A percentile compares a stretch with the other conserved stretches of the same genome.
These are phyloP conservation scores for Coracopsis vasa DNA, from an alignment of 2,113 vertebrate genomes.

Conservation along the genomic window DNA sequence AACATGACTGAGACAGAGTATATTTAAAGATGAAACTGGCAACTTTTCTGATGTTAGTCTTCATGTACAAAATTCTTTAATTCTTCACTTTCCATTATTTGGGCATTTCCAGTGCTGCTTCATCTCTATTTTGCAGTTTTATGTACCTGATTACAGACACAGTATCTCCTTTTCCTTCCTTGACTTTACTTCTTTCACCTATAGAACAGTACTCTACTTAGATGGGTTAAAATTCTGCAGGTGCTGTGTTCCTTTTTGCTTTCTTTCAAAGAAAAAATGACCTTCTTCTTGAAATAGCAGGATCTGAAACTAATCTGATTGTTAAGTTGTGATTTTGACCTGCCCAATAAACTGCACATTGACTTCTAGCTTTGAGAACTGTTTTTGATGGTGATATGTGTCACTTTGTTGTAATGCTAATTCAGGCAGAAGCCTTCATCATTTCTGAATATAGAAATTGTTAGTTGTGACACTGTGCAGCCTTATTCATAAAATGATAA, in stretches of 20 bases:
- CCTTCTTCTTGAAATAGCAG: not conserved
- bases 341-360: not conserved
- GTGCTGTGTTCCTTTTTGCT: not conserved
- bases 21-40: not conserved
- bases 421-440: slow-evolving; percentile 13
- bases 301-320: slow-evolving; percentile 1
- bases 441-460: slow-evolving; percentile 13
- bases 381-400: not conserved
- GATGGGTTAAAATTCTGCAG: not conserved
- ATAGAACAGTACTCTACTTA: not conserved
- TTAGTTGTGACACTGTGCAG: not conserved
- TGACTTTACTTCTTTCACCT: not conserved
- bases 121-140: not conserved
- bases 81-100: not conserved
- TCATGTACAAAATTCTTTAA: not conserved
- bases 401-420: slow-evolving; percentile 1
- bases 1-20: not conserved
- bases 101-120: not conserved
- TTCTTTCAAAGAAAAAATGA: not conserved
- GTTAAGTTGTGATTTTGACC: slow-evolving; percentile 18
- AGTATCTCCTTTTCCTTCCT: not conserved
- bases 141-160: not conserved
- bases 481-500: not conserved
- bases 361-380: not conserved
- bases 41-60: not conserved